phyloP scores from a whole-genome alignment of 2,113 vertebrate genomes.

The Progne subis region DNA sequence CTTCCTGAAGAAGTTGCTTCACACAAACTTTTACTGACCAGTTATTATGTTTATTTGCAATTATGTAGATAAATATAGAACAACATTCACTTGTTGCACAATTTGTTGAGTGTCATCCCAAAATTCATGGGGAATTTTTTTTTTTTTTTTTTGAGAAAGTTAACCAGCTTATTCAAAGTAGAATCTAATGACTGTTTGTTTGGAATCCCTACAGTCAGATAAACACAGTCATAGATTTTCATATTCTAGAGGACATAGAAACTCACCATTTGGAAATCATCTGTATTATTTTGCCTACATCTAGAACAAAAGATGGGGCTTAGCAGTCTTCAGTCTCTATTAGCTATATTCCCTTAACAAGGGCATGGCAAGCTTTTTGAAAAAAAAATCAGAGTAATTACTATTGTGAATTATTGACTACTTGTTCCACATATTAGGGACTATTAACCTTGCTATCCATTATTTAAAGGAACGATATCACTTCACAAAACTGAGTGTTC shows the following conservation, averaged over 20 bases:
- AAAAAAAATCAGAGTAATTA: not conserved
- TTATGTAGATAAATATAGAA: not conserved
- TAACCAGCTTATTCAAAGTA: not conserved
- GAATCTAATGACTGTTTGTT: not conserved
- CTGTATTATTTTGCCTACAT: not conserved
- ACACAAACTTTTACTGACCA: not conserved
- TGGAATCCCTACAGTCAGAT: not conserved
- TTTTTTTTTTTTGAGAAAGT: not conserved
- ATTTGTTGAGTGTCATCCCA: not conserved
- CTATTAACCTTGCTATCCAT: not conserved
- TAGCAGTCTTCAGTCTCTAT: not conserved
- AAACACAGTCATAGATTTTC: not conserved
- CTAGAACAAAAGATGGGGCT: not conserved
- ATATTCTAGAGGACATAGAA: not conserved
- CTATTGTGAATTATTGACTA: not conserved
- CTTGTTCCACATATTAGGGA: not conserved
- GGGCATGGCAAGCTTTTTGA: not conserved
- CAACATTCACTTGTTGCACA: not conserved
- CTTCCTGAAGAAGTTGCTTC: not conserved
- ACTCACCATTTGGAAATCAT: not conserved
- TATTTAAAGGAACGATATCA: not conserved
- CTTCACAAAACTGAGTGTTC: not conserved
- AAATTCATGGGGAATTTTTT: not conserved
- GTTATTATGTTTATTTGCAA: not conserved
- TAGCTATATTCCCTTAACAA: not conserved